phyloP scores from a whole-genome alignment of 1,140 invertebrate genomes.

The Cherax quadricarinatus region DNA sequence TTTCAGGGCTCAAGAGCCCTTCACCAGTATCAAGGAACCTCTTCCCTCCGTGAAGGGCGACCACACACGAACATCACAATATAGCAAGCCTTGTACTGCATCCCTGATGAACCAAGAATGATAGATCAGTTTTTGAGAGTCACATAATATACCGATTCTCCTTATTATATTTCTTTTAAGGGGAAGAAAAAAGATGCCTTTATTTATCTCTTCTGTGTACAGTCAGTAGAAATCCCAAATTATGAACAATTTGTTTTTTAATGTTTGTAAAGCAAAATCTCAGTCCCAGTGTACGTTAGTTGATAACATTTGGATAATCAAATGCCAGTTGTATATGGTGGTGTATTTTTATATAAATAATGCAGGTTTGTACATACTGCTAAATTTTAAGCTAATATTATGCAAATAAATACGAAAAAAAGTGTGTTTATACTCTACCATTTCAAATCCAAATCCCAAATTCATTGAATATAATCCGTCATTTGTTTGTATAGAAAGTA shows the following conservation, averaged over 20 bases:
- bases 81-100: neutral
- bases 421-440: neutral
- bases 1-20: too few species aligned
- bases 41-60: too few species aligned
- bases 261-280: neutral
- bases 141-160: neutral
- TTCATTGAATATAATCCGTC: neutral
- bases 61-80: too few species aligned
- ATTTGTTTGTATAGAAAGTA: neutral
- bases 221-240: neutral
- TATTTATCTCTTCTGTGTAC: conserved; percentile 6
- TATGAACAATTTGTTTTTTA: neutral
- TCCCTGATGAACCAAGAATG: neutral
- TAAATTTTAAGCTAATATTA: conserved; percentile 65
- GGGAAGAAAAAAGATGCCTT: neutral
- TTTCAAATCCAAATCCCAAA: neutral
- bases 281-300: conserved; percentile 9
- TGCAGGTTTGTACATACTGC: conserved; percentile 64
- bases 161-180: neutral
- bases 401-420: conserved; percentile 32
- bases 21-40: too few species aligned
- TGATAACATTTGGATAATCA: conserved; percentile 61
- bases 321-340: conserved; percentile 70
- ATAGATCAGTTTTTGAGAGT: neutral
- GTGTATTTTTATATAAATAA: conserved; percentile 72